These are phyloP conservation scores for Burhinus oedicnemus DNA, from an alignment of 2,113 vertebrate genomes.

Conservation along the genomic window DNA sequence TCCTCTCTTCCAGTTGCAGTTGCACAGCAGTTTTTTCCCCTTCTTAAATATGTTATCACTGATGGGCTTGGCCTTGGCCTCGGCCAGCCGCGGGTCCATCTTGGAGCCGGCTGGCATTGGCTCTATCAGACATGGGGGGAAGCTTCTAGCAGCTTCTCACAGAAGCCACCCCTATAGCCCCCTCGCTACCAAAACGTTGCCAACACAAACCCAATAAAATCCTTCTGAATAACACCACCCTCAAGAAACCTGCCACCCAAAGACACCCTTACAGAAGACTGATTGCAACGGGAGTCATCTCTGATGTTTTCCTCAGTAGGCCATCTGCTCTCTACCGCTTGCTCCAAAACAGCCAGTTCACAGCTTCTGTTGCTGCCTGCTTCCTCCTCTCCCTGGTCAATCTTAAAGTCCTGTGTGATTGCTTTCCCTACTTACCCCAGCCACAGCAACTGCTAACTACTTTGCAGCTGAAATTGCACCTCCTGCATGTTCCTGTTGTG, in stretches of 20 bases:
- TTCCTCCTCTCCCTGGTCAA: not conserved
- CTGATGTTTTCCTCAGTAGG: not conserved
- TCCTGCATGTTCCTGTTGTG: not conserved
- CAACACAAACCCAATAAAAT: not conserved
- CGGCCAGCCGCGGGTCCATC: fast-evolving
- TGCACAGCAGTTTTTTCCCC: not conserved
- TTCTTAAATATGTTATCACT: not conserved
- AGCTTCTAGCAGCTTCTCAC: not conserved
- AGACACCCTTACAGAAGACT: not conserved
- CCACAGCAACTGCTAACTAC: not conserved
- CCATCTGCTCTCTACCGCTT: not conserved
- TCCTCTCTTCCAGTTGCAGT: not conserved
- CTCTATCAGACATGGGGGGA: fast-evolving
- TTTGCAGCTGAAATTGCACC: not conserved
- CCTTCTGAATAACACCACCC: not conserved
- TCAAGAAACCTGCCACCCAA: not conserved
- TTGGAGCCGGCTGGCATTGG: not conserved
- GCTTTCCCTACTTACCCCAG: not conserved
- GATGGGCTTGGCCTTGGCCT: fast-evolving
- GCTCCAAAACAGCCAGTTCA: not conserved
- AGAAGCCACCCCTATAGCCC: not conserved
- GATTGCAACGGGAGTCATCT: not conserved
- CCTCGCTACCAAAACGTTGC: not conserved
- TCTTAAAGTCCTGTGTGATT: not conserved
- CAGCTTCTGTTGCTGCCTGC: not conserved